Conservation (phyloP, 2,113 vertebrate genomes). For the Willisornis vidua region DNA sequence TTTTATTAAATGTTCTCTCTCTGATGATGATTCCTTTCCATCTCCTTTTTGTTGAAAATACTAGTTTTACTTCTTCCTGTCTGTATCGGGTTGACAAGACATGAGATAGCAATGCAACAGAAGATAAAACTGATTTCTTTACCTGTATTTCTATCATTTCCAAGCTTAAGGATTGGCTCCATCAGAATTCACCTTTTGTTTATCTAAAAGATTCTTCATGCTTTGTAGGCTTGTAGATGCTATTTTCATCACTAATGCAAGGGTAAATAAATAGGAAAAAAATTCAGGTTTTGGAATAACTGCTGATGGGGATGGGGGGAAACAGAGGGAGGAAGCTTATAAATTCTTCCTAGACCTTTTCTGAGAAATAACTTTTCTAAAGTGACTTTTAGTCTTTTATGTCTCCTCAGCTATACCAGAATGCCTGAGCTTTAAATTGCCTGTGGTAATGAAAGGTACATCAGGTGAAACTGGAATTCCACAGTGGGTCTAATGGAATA, state of each 20-base stretch:
- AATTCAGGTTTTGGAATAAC: not conserved
- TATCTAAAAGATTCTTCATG: not conserved
- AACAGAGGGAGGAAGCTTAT: not conserved
- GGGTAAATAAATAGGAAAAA: not conserved
- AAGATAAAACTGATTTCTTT: not conserved
- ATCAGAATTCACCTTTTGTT: not conserved
- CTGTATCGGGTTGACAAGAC: not conserved
- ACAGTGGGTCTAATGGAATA: not conserved
- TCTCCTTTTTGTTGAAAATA: not conserved
- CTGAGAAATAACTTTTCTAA: not conserved
- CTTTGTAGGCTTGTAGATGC: not conserved
- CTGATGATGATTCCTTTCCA: not conserved
- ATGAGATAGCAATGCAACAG: not conserved
- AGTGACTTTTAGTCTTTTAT: not conserved
- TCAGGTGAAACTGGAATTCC: constrained; percentile 3
- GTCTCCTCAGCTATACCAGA: not conserved
- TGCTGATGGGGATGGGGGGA: not conserved
- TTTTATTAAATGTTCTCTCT: not conserved
- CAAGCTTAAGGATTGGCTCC: not conserved
- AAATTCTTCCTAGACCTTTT: not conserved
- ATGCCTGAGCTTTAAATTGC: not conserved
- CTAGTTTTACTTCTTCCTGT: not conserved
- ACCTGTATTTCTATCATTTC: not conserved
- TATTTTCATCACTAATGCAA: not conserved
- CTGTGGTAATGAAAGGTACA: not conserved